Conservation (phyloP, 2,113 vertebrate species). For the Sapajus apella region DNA sequence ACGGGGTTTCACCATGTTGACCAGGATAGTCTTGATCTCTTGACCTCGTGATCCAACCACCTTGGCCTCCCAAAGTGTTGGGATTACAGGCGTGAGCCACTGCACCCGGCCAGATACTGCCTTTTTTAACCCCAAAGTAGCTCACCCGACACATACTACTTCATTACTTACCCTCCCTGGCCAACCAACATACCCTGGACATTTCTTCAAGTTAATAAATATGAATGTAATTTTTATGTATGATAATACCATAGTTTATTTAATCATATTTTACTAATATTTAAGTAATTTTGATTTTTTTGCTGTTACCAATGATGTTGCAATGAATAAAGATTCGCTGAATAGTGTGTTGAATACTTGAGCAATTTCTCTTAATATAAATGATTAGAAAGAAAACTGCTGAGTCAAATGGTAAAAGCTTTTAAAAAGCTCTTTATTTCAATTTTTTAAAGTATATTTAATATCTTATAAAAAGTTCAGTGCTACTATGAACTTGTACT, state of each 20-base stretch:
- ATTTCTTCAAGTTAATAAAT: constrained; percentile 1
- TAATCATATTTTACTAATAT: neutral
- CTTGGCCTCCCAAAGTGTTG: too few species aligned
- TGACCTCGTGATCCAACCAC: too few species aligned
- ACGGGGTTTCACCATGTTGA: too few species aligned
- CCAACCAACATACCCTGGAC: neutral
- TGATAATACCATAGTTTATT: neutral
- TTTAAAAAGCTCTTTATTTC: constrained; percentile 4
- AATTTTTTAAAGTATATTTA: neutral
- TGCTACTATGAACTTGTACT: neutral
- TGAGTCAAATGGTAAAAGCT: neutral
- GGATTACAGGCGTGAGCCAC: too few species aligned
- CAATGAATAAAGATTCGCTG: neutral
- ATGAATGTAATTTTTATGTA: neutral
- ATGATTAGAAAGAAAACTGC: neutral
- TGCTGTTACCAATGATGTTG: neutral
- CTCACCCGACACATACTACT: neutral
- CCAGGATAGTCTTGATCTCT: too few species aligned
- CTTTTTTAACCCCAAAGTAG: neutral
- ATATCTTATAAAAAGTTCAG: neutral
- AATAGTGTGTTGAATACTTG: neutral
- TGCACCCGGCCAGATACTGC: neutral
- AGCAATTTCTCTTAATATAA: neutral
- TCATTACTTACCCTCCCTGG: neutral
- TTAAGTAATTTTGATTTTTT: constrained; percentile 12